These are phyloP conservation scores for Nannospalax galili DNA, from an alignment of 2,113 vertebrate species.

Conservation along the genomic window DNA sequence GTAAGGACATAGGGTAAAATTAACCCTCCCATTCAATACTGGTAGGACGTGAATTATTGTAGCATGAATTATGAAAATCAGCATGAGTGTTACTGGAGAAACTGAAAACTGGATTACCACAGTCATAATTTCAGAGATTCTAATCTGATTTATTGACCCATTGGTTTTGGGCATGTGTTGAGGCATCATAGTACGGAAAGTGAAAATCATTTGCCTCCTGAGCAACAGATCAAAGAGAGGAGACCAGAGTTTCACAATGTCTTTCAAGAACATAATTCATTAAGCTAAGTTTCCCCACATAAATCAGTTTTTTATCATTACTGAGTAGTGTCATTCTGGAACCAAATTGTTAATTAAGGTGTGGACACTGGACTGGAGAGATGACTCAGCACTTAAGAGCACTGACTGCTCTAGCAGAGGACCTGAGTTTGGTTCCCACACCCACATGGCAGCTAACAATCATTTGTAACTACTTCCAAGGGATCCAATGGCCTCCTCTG, in stretches of 20 bases:
- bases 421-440: too few relatives aligned
- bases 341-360: too few relatives aligned
- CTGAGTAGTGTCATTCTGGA: rapidly evolving
- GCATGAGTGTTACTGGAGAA: background rate
- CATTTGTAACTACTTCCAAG: too few relatives aligned
- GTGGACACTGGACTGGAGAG: too few relatives aligned
- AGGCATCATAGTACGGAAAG: too few relatives aligned
- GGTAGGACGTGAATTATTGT: background rate
- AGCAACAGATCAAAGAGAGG: background rate
- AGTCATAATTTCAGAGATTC: background rate
- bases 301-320: background rate
- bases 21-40: background rate
- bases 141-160: background rate
- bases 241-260: too few relatives aligned
- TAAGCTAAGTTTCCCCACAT: rapidly evolving
- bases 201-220: background rate
- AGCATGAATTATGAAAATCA: background rate
- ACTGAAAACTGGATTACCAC: background rate
- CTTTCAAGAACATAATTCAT: background rate
- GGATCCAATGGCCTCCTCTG: too few relatives aligned
- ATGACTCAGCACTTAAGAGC: too few relatives aligned
- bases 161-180: background rate
- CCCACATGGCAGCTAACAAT: too few relatives aligned
- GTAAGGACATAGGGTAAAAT: background rate
- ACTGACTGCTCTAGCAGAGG: too few relatives aligned